Evolutionary conservation across 1,140 invertebrate species (phyloP).

Genomic region (Rhysida immarginata): DNA sequence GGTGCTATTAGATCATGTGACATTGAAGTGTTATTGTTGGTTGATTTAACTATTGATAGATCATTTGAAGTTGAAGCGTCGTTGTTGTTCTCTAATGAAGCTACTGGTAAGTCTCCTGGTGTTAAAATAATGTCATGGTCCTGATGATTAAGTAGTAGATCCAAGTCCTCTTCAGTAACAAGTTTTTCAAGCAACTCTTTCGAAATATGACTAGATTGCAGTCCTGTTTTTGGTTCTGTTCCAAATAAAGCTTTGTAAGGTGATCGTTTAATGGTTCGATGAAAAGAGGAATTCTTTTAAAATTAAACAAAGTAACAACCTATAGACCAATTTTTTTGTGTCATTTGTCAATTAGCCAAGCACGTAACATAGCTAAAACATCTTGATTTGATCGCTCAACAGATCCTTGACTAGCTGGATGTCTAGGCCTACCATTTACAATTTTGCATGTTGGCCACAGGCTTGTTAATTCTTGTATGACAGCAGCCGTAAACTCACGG

Average conservation of each 20-base stretch:
- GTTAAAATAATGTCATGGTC: no score
- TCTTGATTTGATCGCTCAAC: conserved; percentile 19
- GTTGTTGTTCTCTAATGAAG: no score
- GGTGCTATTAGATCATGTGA: no score
- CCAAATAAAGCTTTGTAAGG: neutral
- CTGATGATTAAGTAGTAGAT: conserved; percentile 11
- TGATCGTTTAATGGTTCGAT: conserved; percentile 16
- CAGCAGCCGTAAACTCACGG: conserved; percentile 18
- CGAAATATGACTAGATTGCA: neutral
- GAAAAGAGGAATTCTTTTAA: conserved; percentile 6
- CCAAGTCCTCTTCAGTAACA: neutral
- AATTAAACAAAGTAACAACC: conserved; percentile 14
- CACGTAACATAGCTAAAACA: conserved; percentile 13
- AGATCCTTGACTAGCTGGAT: conserved; percentile 20
- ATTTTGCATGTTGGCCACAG: conserved; percentile 19
- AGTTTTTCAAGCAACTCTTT: neutral
- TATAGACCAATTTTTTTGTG: conserved; percentile 4
- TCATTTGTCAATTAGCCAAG: conserved; percentile 6
- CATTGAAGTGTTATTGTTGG: no score
- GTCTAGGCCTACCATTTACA: conserved; percentile 17
- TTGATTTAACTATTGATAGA: no score
- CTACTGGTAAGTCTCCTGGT: no score
- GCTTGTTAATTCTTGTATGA: conserved; percentile 22
- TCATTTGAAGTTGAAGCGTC: no score
- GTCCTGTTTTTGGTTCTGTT: conserved; percentile 7